Conservation (phyloP, 2,113 vertebrate genomes). For the Neogale vison region DNA sequence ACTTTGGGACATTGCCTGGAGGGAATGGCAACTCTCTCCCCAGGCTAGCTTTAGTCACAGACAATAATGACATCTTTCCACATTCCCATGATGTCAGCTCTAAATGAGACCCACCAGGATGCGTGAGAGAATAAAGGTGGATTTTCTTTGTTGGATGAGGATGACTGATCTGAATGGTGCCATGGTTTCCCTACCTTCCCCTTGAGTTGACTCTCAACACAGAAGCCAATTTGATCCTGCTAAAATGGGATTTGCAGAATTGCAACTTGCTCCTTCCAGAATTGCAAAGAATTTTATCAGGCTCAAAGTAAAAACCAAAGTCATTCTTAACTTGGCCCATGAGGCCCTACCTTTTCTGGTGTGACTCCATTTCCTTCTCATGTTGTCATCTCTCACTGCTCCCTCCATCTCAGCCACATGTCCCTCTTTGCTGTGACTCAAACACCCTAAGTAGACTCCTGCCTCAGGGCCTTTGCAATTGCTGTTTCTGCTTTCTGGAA, state of each 20-base stretch:
- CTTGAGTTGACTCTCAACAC: background rate
- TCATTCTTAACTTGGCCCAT: background rate
- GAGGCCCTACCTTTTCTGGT: background rate
- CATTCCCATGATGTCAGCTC: background rate
- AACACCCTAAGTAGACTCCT: background rate
- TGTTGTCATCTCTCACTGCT: background rate
- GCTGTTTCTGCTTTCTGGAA: background rate
- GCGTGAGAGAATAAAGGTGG: background rate
- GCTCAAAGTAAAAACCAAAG: background rate
- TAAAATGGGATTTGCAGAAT: background rate
- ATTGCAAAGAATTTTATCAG: background rate
- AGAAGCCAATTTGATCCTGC: background rate
- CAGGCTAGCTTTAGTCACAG: conserved; percentile 58
- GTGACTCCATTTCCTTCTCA: background rate
- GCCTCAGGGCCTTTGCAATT: background rate
- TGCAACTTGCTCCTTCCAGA: background rate
- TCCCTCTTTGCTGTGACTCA: background rate
- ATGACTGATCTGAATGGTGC: background rate
- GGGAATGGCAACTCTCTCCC: conserved; percentile 19
- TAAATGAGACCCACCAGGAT: background rate
- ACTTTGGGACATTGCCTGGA: conserved; percentile 8
- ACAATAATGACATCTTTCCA: conserved; percentile 45
- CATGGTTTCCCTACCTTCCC: background rate
- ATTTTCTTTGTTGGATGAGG: background rate
- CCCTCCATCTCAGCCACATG: background rate